phyloP scores from a whole-genome alignment of 2,113 vertebrate genomes.

The Tachycineta bicolor region DNA sequence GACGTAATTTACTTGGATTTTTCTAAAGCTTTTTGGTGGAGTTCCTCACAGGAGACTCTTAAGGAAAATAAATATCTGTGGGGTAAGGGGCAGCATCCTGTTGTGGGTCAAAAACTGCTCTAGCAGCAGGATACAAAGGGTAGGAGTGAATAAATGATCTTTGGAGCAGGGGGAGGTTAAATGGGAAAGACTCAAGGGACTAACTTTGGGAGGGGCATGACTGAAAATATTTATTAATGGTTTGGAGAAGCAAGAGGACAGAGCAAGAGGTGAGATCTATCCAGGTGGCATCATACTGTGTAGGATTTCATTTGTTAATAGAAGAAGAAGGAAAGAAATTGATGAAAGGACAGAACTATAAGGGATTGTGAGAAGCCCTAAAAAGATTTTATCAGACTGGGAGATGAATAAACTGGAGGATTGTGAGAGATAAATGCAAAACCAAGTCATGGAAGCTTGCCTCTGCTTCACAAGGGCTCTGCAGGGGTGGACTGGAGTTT shows the following conservation, averaged over 20 bases:
- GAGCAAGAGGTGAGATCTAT: slow-evolving; percentile 25
- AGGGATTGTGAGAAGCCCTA: not conserved
- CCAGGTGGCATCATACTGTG: not conserved
- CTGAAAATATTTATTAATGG: slow-evolving; percentile 43
- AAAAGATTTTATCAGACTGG: not conserved
- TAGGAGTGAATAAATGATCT: slow-evolving; percentile 16
- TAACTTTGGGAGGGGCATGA: not conserved
- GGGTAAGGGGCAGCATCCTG: slow-evolving; percentile 60
- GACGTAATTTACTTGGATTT: slow-evolving; percentile 52
- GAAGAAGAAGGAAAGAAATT: not conserved
- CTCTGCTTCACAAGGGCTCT: not conserved
- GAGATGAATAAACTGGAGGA: not conserved
- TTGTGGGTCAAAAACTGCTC: slow-evolving; percentile 54
- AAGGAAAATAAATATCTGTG: slow-evolving; percentile 53
- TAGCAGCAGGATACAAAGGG: not conserved
- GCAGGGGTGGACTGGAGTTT: not conserved
- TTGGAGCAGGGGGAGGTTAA: slow-evolving; percentile 26
- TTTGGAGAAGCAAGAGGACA: not conserved
- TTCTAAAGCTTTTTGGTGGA: slow-evolving; percentile 47
- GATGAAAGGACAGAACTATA: not conserved
- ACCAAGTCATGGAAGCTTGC: not conserved
- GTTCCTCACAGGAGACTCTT: slow-evolving; percentile 41
- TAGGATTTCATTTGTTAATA: not conserved
- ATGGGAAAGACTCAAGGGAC: not conserved
- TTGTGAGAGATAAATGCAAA: not conserved